These are phyloP conservation scores for Eupithecia tripunctaria DNA, from an alignment of 2,888 invertebrate species.

Conservation along the genomic window DNA sequence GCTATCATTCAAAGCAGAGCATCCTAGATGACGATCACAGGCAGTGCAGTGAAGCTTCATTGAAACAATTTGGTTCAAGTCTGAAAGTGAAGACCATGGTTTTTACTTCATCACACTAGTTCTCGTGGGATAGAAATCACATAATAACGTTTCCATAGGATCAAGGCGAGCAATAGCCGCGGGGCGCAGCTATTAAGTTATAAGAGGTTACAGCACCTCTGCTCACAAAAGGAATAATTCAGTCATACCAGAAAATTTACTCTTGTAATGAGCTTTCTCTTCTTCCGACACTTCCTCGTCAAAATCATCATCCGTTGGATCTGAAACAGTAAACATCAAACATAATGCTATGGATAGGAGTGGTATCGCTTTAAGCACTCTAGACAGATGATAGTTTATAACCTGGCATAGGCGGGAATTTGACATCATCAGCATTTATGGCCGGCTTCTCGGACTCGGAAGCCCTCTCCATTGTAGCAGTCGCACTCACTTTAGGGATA, in stretches of 20 bases:
- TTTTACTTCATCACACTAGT: neutral
- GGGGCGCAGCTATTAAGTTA: no score
- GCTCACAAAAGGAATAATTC: neutral
- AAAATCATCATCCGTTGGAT: conserved; percentile 77
- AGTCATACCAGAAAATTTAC: conserved; percentile 74
- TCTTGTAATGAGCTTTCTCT: conserved; percentile 80
- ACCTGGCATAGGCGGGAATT: conserved; percentile 80
- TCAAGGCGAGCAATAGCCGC: no score
- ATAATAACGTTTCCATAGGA: no score
- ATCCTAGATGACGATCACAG: conserved; percentile 90
- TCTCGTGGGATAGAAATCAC: no score
- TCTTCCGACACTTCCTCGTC: conserved; percentile 82
- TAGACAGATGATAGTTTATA: conserved; percentile 18
- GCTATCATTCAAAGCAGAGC: conserved; percentile 85
- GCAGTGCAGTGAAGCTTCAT: conserved; percentile 89
- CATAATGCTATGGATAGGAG: neutral
- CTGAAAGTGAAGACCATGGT: conserved; percentile 61
- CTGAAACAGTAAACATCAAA: conserved; percentile 55
- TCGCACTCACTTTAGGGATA: conserved; percentile 63
- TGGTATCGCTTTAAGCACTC: neutral
- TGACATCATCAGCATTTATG: conserved; percentile 56
- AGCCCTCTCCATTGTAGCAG: conserved; percentile 59
- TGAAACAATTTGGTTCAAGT: conserved; percentile 84
- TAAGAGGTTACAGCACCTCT: neutral
- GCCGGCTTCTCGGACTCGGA: conserved; percentile 74